Percentiles rank a stretch among this genome's conserved stretches.
Conservation (phyloP, 1,140 invertebrate genomes). For the Stenopsyche tienmushanensis region DNA sequence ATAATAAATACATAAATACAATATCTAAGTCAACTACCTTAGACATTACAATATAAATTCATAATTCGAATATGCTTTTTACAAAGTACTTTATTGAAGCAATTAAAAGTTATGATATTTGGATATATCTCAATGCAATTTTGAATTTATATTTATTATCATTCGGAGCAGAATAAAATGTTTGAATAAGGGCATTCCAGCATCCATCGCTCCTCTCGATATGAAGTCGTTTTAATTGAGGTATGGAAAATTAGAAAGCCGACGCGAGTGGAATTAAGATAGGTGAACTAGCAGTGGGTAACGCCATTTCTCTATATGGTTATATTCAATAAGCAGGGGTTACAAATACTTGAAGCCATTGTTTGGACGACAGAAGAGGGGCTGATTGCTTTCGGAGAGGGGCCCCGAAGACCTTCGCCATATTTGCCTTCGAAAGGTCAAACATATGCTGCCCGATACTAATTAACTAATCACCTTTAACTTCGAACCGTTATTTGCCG, state of each 20-base stretch:
- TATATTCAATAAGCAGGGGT: conserved; percentile 27
- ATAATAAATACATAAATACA: too few relatives aligned
- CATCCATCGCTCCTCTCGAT: conserved; percentile 7
- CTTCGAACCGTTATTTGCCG: conserved; percentile 2
- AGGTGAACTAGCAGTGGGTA: conserved; percentile 7
- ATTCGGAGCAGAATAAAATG: too few relatives aligned
- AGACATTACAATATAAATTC: too few relatives aligned
- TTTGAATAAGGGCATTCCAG: conserved; percentile 1
- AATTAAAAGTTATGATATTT: too few relatives aligned
- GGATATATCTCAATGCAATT: too few relatives aligned
- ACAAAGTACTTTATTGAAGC: too few relatives aligned
- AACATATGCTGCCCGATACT: conserved; percentile 28
- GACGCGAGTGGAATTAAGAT: conserved; percentile 30
- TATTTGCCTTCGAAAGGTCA: conserved; percentile 26
- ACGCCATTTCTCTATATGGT: conserved; percentile 9
- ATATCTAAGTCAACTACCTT: too few relatives aligned
- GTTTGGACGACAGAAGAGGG: conserved; percentile 24
- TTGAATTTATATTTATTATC: too few relatives aligned
- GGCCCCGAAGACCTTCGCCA: conserved; percentile 5
- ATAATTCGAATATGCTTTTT: too few relatives aligned
- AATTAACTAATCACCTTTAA: conserved; percentile 25
- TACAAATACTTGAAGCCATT: conserved; percentile 30
- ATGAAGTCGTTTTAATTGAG: conserved; percentile 35
- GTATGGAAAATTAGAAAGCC: conserved; percentile 42
- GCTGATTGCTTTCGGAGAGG: conserved; percentile 16